phyloP scores from a whole-genome alignment of 1,140 invertebrate genomes.

The Metopolophium dirhodum region DNA sequence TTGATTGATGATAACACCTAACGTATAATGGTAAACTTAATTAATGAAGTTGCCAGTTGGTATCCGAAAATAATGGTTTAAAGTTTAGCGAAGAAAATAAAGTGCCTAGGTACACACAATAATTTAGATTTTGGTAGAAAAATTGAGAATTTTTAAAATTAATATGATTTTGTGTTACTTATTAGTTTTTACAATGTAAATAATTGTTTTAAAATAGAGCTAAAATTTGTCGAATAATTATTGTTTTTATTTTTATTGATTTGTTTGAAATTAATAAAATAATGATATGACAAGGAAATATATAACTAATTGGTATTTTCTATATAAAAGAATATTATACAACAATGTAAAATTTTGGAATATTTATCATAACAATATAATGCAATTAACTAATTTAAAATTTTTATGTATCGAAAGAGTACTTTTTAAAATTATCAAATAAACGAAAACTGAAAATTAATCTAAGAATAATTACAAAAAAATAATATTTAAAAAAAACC shows the following conservation, averaged over 20 bases:
- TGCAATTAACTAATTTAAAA: not conserved
- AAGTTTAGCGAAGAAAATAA: slow-evolving; percentile 41
- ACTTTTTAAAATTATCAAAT: slow-evolving; percentile 16
- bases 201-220: not conserved
- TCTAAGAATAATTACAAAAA: slow-evolving; percentile 12
- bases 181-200: not conserved
- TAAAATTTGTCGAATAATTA: not conserved
- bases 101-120: not conserved
- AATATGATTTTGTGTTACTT: not conserved
- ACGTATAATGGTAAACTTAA: slow-evolving; percentile 23
- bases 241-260: not conserved
- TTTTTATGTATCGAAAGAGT: not conserved
- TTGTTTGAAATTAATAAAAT: not conserved
- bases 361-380: not conserved
- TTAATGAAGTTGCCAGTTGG: slow-evolving; percentile 43
- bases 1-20: slow-evolving; percentile 47
- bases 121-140: not conserved
- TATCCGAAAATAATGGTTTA: slow-evolving; percentile 39
- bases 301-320: not conserved
- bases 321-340: not conserved
- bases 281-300: not conserved
- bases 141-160: not conserved
- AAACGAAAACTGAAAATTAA: not conserved
- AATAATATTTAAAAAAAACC: slow-evolving; percentile 36
- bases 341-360: not conserved